A percentile compares a stretch with the other conserved stretches of the same genome.
Evolutionary conservation across 64 coral and sea anemone species (phyloP).

Genomic region (Pachyseris speciosa): DNA sequence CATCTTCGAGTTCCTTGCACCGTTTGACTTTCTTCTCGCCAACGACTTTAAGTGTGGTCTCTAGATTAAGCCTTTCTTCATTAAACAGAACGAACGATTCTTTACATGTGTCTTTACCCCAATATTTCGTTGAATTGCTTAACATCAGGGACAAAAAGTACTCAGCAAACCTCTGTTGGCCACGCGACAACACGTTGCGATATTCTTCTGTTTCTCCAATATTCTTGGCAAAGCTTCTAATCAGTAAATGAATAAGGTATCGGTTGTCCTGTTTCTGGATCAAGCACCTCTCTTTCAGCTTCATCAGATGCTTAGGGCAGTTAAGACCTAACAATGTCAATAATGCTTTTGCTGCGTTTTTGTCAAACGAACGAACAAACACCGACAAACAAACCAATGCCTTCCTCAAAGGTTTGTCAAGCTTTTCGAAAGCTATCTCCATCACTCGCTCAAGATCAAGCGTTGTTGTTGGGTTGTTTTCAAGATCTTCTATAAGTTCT

Average conservation of each 20-base stretch:
- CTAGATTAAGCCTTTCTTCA: constrained; percentile 54
- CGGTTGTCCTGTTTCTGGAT: constrained; percentile 4
- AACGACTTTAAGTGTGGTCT: background rate
- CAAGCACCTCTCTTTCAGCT: constrained; percentile 30
- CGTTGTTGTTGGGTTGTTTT: constrained; percentile 9
- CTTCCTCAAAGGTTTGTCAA: background rate
- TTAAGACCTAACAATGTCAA: constrained; percentile 18
- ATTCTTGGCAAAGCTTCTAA: constrained; percentile 44
- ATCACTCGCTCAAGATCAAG: background rate
- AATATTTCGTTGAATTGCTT: too few relatives aligned
- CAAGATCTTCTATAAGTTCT: constrained; percentile 3
- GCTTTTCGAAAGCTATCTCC: constrained; percentile 56
- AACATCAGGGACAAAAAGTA: too few relatives aligned
- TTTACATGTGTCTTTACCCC: too few relatives aligned
- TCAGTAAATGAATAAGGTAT: constrained; percentile 44
- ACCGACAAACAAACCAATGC: too few relatives aligned
- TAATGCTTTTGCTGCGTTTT: constrained; percentile 21
- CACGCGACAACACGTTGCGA: background rate
- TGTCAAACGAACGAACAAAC: constrained; percentile 43
- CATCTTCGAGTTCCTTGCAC: background rate
- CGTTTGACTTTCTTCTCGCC: background rate
- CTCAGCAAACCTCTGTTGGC: constrained; percentile 17
- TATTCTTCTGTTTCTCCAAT: background rate
- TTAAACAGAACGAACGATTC: constrained; percentile 41
- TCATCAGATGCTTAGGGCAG: background rate